These are phyloP conservation scores for Orthonychiurus folsomi DNA, from an alignment of 2,888 invertebrate genomes.

Conservation along the genomic window DNA sequence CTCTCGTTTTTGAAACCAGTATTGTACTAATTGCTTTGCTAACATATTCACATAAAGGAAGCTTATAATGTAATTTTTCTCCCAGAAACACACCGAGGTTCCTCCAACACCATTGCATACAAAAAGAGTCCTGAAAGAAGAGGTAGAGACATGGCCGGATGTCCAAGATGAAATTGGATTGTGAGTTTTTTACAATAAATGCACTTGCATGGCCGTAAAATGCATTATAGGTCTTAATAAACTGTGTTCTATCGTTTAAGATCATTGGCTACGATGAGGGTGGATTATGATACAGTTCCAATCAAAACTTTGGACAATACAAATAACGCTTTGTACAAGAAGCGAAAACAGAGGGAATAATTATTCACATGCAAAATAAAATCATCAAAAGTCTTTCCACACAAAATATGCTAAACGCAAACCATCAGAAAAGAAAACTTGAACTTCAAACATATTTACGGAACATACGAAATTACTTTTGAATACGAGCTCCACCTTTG, in stretches of 20 bases:
- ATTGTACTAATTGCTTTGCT: too few species aligned
- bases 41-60: too few species aligned
- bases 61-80: neutral
- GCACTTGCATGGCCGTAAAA: too few species aligned
- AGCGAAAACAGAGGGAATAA: conserved; percentile 44
- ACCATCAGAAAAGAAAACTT: too few species aligned
- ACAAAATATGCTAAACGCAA: neutral
- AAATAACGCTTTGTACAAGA: conserved; percentile 84
- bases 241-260: too few species aligned
- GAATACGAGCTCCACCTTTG: too few species aligned
- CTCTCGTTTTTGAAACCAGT: too few species aligned
- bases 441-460: too few species aligned
- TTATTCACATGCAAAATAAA: neutral
- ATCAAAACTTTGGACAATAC: conserved; percentile 87
- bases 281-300: conserved; percentile 91
- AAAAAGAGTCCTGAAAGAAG: conserved; percentile 76
- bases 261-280: conserved; percentile 94
- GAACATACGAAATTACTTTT: too few species aligned
- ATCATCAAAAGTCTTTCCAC: neutral
- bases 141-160: conserved; percentile 89
- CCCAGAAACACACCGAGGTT: conserved; percentile 66
- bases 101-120: conserved; percentile 94
- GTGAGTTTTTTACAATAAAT: too few species aligned
- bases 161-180: conserved; percentile 99
- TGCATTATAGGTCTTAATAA: too few species aligned